phyloP scores from a whole-genome alignment of 1,140 invertebrate genomes.

The Drosophila fuyamai region DNA sequence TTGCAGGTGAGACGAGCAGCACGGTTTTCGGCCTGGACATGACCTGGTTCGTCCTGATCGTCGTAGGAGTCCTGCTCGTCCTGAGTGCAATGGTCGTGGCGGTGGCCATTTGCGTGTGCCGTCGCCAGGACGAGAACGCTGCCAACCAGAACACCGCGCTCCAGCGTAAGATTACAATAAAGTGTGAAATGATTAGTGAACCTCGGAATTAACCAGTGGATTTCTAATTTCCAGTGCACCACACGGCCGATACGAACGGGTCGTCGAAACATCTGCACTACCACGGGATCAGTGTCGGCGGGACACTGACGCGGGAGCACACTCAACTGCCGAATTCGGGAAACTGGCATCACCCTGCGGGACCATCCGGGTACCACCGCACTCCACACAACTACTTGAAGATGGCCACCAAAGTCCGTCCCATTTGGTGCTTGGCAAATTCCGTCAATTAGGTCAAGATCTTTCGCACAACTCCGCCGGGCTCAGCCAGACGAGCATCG shows the following conservation, averaged over 20 bases:
- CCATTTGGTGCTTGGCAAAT: constrained; percentile 85
- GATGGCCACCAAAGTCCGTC: constrained; percentile 85
- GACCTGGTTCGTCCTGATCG: constrained; percentile 90
- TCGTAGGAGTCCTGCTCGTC: constrained; percentile 89
- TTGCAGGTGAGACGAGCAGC: constrained; percentile 89
- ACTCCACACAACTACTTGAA: constrained; percentile 84
- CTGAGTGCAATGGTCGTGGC: constrained; percentile 89
- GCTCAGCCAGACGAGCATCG: constrained; percentile 75
- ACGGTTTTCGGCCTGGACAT: constrained; percentile 91
- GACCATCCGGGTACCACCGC: constrained; percentile 90
- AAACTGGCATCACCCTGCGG: constrained; percentile 97
- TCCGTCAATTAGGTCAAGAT: constrained; percentile 85
- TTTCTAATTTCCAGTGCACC: constrained; percentile 88
- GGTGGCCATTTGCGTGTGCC: constrained; percentile 90
- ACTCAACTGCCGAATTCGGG: constrained; percentile 88
- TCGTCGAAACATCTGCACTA: constrained; percentile 87
- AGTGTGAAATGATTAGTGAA: fast-evolving
- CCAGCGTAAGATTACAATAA: constrained; percentile 52
- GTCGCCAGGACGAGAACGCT: constrained; percentile 87
- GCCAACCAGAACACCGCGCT: constrained; percentile 84
- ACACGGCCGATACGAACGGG: constrained; percentile 92
- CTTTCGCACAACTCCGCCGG: constrained; percentile 79
- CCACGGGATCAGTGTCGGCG: constrained; percentile 77
- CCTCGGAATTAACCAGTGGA: neutral
- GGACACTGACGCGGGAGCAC: constrained; percentile 84